Evolutionary conservation across 2,113 vertebrate species (phyloP).

Genomic region (Nestor notabilis): DNA sequence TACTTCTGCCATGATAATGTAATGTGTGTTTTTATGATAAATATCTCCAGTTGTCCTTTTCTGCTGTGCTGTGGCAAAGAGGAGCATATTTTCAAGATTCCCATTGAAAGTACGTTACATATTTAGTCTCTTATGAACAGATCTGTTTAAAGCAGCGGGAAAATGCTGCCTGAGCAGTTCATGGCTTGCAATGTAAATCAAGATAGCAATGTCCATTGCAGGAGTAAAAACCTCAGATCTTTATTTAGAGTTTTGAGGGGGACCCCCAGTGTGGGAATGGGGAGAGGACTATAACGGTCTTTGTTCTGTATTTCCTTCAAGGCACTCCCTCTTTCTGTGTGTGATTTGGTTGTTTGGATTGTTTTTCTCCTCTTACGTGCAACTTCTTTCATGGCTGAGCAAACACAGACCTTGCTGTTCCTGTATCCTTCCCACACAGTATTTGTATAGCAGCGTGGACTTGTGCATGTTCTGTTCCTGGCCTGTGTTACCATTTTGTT

Average conservation of each 20-base stretch:
- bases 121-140: background rate
- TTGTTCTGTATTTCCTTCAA: background rate
- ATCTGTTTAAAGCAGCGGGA: background rate
- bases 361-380: background rate
- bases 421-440: background rate
- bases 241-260: background rate
- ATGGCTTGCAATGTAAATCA: accelerated
- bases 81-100: background rate
- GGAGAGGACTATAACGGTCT: background rate
- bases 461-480: background rate
- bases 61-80: background rate
- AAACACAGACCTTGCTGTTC: slow-evolving; percentile 12
- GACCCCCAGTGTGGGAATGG: background rate
- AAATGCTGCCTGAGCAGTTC: background rate
- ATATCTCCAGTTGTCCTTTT: background rate
- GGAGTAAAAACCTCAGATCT: background rate
- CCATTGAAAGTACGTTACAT: background rate
- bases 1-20: background rate
- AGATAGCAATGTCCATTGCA: accelerated
- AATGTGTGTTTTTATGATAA: background rate
- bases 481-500: background rate
- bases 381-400: background rate
- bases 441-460: background rate
- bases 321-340: background rate
- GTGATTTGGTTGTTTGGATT: background rate